Percentiles rank a stretch among this genome's conserved stretches.
Conservation (phyloP, 1,140 invertebrate genomes). For the Macrostomum lignano region DNA sequence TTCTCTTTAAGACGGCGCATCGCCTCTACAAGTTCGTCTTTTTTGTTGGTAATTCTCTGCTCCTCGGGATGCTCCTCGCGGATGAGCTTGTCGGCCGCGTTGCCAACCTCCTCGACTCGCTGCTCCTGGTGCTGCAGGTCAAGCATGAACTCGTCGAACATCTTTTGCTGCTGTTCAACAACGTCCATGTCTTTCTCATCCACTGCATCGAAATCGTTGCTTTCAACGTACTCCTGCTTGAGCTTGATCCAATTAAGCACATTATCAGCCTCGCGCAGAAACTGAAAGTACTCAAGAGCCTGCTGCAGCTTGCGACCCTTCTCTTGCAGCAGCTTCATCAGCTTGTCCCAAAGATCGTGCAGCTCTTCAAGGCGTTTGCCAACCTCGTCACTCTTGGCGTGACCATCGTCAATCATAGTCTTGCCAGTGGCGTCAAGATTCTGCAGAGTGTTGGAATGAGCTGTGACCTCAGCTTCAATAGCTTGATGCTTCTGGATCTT, state of each 20-base stretch:
- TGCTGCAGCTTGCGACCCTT: constrained; percentile 85
- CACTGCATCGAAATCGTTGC: constrained; percentile 86
- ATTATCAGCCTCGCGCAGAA: constrained; percentile 81
- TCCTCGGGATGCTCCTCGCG: constrained; percentile 75
- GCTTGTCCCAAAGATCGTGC: constrained; percentile 68
- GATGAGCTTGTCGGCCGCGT: constrained; percentile 63
- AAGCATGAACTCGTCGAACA: constrained; percentile 89
- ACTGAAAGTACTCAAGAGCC: constrained; percentile 80
- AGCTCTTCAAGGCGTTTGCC: constrained; percentile 41
- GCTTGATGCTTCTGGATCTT: constrained; percentile 99
- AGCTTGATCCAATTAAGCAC: constrained; percentile 98
- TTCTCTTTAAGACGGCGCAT: constrained; percentile 77
- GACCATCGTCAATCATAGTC: constrained; percentile 81
- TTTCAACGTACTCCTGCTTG: constrained; percentile 79
- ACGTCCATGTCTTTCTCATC: constrained; percentile 90
- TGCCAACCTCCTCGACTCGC: constrained; percentile 72
- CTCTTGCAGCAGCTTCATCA: constrained; percentile 62
- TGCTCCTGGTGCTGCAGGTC: constrained; percentile 92
- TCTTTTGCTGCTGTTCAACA: constrained; percentile 85
- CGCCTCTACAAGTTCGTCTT: constrained; percentile 76
- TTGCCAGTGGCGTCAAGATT: constrained; percentile 73
- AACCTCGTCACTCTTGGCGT: constrained; percentile 60
- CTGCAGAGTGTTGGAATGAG: constrained; percentile 88
- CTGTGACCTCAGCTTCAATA: constrained; percentile 91
- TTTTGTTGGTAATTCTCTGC: constrained; percentile 55